Evolutionary conservation across 2,113 vertebrate genomes (phyloP), one percentile per base, ranked within the genome.

Genomic region (Platysternon megacephalum): DNA sequence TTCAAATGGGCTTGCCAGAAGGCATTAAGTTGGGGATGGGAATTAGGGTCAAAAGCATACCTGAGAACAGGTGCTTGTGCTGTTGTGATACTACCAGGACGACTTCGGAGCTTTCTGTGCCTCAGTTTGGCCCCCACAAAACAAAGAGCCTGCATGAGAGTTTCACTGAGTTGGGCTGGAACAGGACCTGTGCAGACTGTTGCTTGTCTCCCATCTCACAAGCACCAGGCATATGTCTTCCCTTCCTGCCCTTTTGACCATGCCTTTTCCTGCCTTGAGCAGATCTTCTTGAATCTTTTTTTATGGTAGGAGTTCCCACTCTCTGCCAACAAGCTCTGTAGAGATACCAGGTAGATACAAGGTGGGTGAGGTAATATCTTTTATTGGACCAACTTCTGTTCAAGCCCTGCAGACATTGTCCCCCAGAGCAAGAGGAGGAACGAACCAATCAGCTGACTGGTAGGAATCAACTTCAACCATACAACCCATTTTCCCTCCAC

Each of bases 231-330:
- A 90, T 85, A 80, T 79, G 35, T 92, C 94, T 86, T 49, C 52
- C 44, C 4, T 89, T 78, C 94, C 89, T 95, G 86, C 94, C 87
- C 89, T 95, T 96, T 89, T 93, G 92, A 86, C 65, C 2, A 4
- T 84, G 93, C 94, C 90, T 93, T 95, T 85, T 56, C 93, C 83
- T 93, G 35, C 48, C 55, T 84, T 72, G 17, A 84, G 61, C 44
- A 86, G 52, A 61, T 95, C 90, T 93, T 51, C 89, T 76, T 72
- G 61, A 3, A n/a, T 93, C 56, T 89, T 56, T 92, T 29, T 94
- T 72, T 86, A 80, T 4, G 4, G 39, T 28, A 44, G 29, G 22
- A 95, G 22, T 87, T 95, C 79, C 92, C 91, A 53, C 5, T 93
- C 83, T 95, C 6, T 84, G 92, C 87, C 79, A 42, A 11, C 90